Base-by-base conservation (phyloP, 2,113 vertebrate species). In the Phyllopteryx taeniolatus region DNA sequence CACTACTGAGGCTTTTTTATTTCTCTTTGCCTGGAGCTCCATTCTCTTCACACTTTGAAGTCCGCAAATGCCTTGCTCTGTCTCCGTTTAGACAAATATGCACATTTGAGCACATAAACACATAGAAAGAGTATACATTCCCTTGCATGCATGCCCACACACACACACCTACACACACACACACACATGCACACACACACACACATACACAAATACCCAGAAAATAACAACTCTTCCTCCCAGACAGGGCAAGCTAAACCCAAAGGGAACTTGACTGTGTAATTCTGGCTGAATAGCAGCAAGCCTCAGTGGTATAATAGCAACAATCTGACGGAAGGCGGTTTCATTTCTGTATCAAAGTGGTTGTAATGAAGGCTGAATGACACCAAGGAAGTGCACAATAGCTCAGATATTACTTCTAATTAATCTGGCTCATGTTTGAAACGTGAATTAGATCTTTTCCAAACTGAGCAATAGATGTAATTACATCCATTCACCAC, bases 301-400 rank as follows among this genome's bases (percentile, higher is more conserved):
- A 71, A 79, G 81, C 71, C 76, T 82, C 76, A 49, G 71, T 73
- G 73, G 56, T 72, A 84, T 85, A 87, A 89, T 89, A 72, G 79
- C 81, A 74, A 80, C 82, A 85, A 86, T 82, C 79, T 62, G 66
- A 81, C 85, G 76, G 74, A 88, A 78, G 73, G 85, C 86, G 79
- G 84, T 80, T 87, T 88, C 80, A 87, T 88, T 89, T 83, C 80
- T 74, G 82, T 80, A 86, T 87, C 84, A 84, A 89, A 90, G 84
- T 86, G 86, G 80, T 76, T 76, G 82, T 90, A 86, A 91, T 86
- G 86, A 90, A 87, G 79, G 81, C 78, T 87, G 85, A 87, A 85
- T 85, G 88, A 87, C 83, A 83, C 84, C 82, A 67, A 80, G 84
- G 86, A 89, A 84, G 74, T 71, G 80, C 79, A 87, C 84, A 88